Percentiles rank a stretch among this genome's conserved stretches.
Conservation (phyloP, 2,888 invertebrate genomes). For the Lithophane ornitopus region DNA sequence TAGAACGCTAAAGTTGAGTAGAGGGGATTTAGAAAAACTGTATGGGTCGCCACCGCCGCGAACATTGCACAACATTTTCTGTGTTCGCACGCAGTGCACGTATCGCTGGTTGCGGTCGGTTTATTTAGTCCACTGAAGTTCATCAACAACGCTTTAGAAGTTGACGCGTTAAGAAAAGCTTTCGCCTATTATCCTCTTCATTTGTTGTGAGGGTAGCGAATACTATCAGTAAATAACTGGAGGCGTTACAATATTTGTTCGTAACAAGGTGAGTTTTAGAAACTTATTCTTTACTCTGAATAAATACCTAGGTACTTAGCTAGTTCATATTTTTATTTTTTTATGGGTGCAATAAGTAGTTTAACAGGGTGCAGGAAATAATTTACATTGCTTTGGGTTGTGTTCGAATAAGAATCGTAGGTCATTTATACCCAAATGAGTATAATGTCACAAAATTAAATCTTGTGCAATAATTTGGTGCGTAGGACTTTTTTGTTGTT, state of each 20-base stretch:
- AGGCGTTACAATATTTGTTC: conserved; percentile 77
- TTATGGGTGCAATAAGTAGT: not conserved
- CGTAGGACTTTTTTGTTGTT: conserved; percentile 2
- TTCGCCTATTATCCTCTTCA: conserved; percentile 64
- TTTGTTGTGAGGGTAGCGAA: conserved; percentile 68
- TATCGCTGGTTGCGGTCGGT: conserved; percentile 54
- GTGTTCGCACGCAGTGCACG: conserved; percentile 78
- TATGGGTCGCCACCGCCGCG: conserved; percentile 70
- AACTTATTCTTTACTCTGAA: conserved; percentile 6
- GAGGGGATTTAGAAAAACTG: conserved; percentile 87
- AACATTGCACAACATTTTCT: conserved; percentile 88
- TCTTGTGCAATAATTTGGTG: conserved; percentile 59
- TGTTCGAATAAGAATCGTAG: conserved; percentile 18
- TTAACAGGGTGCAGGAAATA: not conserved
- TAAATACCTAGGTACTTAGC: not conserved
- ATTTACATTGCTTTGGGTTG: not conserved
- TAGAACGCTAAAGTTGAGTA: conserved; percentile 80
- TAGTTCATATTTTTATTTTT: not conserved
- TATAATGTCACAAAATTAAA: conserved; percentile 42
- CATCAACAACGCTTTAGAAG: conserved; percentile 46
- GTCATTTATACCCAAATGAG: not conserved
- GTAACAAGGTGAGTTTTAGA: conserved; percentile 76
- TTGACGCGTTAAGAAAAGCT: conserved; percentile 41
- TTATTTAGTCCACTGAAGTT: conserved; percentile 48
- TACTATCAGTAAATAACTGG: conserved; percentile 66